phyloP scores from a whole-genome alignment of 1,140 invertebrate genomes.

The Wiebesia pumilae region DNA sequence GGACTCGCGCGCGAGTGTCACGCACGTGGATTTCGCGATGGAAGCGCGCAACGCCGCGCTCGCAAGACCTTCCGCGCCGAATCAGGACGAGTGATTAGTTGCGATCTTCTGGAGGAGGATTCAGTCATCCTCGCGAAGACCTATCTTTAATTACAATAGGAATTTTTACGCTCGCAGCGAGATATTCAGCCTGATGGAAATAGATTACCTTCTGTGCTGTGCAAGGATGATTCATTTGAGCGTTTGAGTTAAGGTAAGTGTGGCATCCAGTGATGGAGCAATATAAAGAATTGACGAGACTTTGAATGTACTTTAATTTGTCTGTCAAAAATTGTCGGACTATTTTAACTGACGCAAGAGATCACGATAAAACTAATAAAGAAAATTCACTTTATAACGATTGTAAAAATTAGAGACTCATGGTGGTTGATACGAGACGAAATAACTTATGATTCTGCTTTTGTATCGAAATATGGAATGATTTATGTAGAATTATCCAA shows the following conservation, averaged over 20 bases:
- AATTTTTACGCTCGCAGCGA: not conserved
- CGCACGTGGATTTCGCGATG: not conserved
- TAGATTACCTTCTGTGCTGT: not conserved
- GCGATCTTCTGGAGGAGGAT: no score
- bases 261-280: not conserved
- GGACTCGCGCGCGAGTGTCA: not conserved
- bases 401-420: not conserved
- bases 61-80: not conserved
- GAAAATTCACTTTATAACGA: no score
- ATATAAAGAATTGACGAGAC: not conserved
- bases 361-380: not conserved
- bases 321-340: not conserved
- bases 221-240: not conserved
- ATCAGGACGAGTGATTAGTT: not conserved
- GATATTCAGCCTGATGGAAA: not conserved
- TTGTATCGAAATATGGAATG: no score
- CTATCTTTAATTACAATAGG: not conserved
- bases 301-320: not conserved
- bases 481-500: not conserved
- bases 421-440: not conserved
- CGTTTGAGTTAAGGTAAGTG: slow-evolving; percentile 10
- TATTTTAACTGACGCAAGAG: no score
- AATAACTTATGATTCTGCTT: not conserved
- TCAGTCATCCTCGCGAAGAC: no score
- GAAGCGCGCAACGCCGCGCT: no score